Base-by-base conservation (phyloP, 2,113 vertebrate species). In the Hemichromis elongatus region DNA sequence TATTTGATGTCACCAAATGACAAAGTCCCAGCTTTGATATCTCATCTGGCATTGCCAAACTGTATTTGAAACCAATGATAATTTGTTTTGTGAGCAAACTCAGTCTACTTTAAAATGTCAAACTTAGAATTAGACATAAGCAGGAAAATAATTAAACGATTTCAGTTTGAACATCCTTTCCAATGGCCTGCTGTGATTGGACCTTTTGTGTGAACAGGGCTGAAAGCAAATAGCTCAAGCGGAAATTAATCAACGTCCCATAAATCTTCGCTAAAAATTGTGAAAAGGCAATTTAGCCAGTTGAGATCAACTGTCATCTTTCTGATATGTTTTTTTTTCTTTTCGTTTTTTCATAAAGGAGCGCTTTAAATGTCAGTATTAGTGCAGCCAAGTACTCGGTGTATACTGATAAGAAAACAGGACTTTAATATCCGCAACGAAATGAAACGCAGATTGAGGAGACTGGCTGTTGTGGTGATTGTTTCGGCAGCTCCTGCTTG, bases 361-460 rank as follows among this genome's bases (percentile, higher is more conserved):
- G 70, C n/a, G 8, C 84, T 81, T 79, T 83, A 82, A 90, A 91
- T 82, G 66, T 89, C 84, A 86, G 5, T 54, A 55, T 75, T 52
- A 75, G 70, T n/a, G 26, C 18, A 52, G 26, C 70, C 45, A 52
- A 52, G 70, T 11, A 50, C 77, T 57, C 82, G 57, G 45, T 16
- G 9, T 14, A 52, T 7, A 68, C 81, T 79, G 81, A 90, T 90
- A 92, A 88, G 63, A 88, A 88, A 75, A 73, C 33, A 50, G 55
- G 24, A 55, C 24, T 88, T 84, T 83, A 89, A 89, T 92, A 92
- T 90, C 87, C 28, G n/a, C 30, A 26, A 40, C 35, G 12, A 53
- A 84, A 47, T 68, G 75, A 83, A 70, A 83, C 35, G 57, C 70
- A 84, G 68, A 53, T 79, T 86, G 80, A 56, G 77, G 78, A 88